Conservation (phyloP, 1,140 invertebrate genomes). For the Camponotus pennsylvanicus region DNA sequence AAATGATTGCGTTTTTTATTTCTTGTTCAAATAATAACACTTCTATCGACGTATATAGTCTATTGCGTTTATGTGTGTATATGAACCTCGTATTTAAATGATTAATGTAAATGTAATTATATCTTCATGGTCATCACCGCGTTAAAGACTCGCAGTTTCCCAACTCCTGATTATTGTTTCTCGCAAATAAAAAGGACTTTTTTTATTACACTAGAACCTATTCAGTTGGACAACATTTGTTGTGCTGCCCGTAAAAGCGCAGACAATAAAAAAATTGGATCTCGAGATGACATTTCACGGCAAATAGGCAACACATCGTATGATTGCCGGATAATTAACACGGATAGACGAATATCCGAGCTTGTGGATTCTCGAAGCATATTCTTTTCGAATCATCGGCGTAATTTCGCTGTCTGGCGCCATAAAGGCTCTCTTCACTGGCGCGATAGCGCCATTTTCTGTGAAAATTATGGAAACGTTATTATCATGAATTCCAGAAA, state of each 20-base stretch:
- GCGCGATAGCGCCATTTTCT: background rate
- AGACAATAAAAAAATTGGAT: conserved; percentile 26
- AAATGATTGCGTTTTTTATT: background rate
- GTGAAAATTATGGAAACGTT: conserved; percentile 2
- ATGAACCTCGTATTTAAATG: background rate
- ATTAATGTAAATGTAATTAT: background rate
- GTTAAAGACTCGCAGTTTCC: background rate
- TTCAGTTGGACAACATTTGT: conserved; percentile 2
- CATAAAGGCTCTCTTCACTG: conserved; percentile 18
- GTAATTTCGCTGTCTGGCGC: conserved; percentile 52
- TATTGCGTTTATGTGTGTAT: too few species aligned
- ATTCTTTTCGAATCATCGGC: conserved; percentile 27
- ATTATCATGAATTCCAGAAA: background rate
- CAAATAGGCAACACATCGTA: background rate
- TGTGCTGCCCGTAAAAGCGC: background rate
- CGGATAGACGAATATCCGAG: background rate
- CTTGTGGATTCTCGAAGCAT: background rate
- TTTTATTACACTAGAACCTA: background rate
- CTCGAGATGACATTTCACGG: conserved; percentile 22
- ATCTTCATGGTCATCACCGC: background rate
- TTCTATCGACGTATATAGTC: background rate
- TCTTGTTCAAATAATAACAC: background rate
- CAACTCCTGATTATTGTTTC: conserved; percentile 4
- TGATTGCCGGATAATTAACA: conserved; percentile 24
- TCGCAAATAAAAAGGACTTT: conserved; percentile 33